These are phyloP conservation scores for Nemotelus pantherinus DNA, from an alignment of 2,888 invertebrate genomes.

Conservation along the genomic window DNA sequence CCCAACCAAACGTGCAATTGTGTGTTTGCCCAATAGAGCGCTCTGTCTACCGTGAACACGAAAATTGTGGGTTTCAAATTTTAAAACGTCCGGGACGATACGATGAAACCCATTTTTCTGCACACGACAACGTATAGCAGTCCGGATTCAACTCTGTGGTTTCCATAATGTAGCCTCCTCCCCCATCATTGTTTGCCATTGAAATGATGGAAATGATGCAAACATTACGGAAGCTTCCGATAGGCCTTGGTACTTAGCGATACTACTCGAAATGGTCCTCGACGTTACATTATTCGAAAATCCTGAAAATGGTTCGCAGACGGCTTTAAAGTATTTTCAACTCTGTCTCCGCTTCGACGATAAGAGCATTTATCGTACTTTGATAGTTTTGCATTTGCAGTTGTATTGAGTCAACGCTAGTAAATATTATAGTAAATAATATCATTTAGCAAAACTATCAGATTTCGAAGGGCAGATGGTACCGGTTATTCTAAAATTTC, in stretches of 20 bases:
- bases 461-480: no score
- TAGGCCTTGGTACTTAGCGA: conserved; percentile 5
- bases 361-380: no score
- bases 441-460: background rate
- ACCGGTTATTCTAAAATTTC: no score
- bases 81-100: conserved; percentile 48
- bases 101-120: conserved; percentile 37
- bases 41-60: conserved; percentile 49
- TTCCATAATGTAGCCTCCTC: conserved; percentile 37
- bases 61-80: conserved; percentile 51
- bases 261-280: conserved; percentile 5
- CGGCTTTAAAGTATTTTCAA: background rate
- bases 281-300: conserved; percentile 17
- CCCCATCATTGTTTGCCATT: conserved; percentile 16
- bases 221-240: conserved; percentile 33
- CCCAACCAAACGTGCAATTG: conserved; percentile 49
- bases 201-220: conserved; percentile 27
- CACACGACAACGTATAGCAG: conserved; percentile 25
- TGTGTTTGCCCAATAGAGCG: conserved; percentile 48
- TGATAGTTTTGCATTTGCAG: no score
- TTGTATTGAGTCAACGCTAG: no score
- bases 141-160: background rate
- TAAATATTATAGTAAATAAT: no score
- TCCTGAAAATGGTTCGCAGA: conserved; percentile 16
- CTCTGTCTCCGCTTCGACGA: no score